Conservation (phyloP, 2,113 vertebrate species). For the Seriola dumerili region DNA sequence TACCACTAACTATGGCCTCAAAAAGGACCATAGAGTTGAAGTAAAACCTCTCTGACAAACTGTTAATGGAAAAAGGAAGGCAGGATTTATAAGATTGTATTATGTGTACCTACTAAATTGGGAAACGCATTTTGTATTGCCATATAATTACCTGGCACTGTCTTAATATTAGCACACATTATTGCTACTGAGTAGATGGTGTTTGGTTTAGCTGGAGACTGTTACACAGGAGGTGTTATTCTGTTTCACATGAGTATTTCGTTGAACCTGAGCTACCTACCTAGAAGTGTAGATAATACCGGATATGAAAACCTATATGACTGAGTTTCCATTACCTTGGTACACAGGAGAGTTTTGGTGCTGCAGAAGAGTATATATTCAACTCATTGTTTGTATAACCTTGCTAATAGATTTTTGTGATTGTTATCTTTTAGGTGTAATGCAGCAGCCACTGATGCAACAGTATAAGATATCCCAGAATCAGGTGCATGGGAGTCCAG, state of each 20-base stretch:
- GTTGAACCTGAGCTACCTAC: not conserved
- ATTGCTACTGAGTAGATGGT: not conserved
- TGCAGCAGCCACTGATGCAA: conserved; percentile 90
- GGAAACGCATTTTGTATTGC: not conserved
- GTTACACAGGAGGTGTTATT: not conserved
- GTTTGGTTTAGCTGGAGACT: conserved; percentile 9
- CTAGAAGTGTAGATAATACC: not conserved
- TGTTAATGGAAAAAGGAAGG: not conserved
- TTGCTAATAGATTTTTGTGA: not conserved
- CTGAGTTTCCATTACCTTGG: not conserved
- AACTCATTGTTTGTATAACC: not conserved
- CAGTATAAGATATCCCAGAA: conserved; percentile 98
- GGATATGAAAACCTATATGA: not conserved
- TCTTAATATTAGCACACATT: not conserved
- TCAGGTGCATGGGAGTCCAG: conserved; percentile 98
- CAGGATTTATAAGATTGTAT: not conserved
- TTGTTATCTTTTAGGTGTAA: conserved; percentile 87
- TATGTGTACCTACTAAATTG: not conserved
- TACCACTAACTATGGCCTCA: not conserved
- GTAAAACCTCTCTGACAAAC: not conserved
- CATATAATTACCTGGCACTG: too few relatives aligned
- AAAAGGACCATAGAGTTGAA: not conserved
- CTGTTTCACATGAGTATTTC: not conserved
- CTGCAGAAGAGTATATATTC: not conserved
- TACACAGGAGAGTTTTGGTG: not conserved